These are phyloP conservation scores for Panopea generosa DNA, from an alignment of 2,888 invertebrate genomes.

Conservation along the genomic window DNA sequence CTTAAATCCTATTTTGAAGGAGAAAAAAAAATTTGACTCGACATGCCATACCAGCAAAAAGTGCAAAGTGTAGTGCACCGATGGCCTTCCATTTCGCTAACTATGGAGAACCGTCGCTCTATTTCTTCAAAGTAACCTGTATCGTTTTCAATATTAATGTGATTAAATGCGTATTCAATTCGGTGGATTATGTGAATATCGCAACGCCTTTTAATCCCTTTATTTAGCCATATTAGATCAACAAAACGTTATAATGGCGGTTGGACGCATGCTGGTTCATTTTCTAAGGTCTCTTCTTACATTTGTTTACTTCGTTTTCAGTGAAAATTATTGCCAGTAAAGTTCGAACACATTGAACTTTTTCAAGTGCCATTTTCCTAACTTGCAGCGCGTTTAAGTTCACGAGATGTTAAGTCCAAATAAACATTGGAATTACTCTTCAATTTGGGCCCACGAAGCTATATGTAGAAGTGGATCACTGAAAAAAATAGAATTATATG, in stretches of 20 bases:
- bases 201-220: neutral
- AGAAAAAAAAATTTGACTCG: no score
- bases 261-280: neutral
- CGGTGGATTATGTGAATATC: no score
- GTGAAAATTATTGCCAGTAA: neutral
- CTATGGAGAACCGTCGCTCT: no score
- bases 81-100: no score
- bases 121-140: no score
- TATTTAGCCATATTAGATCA: neutral
- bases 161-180: no score
- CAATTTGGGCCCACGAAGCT: no score
- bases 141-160: no score
- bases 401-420: constrained; percentile 1
- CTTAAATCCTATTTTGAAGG: no score
- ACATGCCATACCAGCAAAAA: no score
- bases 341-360: constrained; percentile 3
- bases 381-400: neutral
- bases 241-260: neutral
- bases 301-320: neutral
- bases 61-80: no score
- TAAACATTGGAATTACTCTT: constrained; percentile 1
- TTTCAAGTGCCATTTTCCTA: neutral
- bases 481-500: neutral
- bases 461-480: no score
- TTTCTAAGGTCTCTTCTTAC: neutral